Conservation (phyloP, 2,113 vertebrate genomes). For the Psephotus haematonotus region DNA sequence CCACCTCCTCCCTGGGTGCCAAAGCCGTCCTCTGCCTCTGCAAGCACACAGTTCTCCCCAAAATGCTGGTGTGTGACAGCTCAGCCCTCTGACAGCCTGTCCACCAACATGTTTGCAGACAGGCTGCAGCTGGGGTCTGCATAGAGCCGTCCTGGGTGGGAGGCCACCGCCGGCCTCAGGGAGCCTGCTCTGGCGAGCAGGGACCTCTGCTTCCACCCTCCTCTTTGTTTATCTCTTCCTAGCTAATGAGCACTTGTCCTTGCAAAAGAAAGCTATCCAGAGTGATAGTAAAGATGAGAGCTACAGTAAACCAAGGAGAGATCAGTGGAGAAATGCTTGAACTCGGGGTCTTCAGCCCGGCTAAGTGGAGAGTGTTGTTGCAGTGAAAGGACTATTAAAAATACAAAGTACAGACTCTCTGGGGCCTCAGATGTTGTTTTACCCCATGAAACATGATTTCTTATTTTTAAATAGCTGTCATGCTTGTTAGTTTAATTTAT, state of each 20-base stretch:
- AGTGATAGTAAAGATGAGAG: constrained; percentile 58
- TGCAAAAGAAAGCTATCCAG: not conserved
- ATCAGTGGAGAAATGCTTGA: constrained; percentile 35
- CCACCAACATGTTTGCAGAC: not conserved
- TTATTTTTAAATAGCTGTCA: constrained; percentile 69
- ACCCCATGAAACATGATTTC: constrained; percentile 61
- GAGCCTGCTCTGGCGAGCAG: not conserved
- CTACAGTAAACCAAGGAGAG: not conserved
- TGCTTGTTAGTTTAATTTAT: constrained; percentile 70
- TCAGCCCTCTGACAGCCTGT: constrained; percentile 20
- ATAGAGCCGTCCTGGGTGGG: not conserved
- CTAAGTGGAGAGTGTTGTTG: constrained; percentile 51
- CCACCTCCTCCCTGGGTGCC: not conserved
- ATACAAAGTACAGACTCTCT: constrained; percentile 62
- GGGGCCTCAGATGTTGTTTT: constrained; percentile 67
- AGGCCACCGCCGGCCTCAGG: not conserved
- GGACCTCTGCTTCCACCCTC: constrained; percentile 14
- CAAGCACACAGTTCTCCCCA: fast-evolving
- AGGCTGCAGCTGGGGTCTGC: constrained; percentile 28
- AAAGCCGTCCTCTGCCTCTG: not conserved
- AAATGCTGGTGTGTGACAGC: not conserved
- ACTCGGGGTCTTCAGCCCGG: not conserved
- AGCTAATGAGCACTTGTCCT: constrained; percentile 32
- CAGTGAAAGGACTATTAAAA: constrained; percentile 56
- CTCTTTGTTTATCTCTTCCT: constrained; percentile 42